Evolutionary conservation across 2,113 vertebrate species (phyloP), one percentile per base, ranked within the genome.

Genomic region (Dendrocopos noguchii): DNA sequence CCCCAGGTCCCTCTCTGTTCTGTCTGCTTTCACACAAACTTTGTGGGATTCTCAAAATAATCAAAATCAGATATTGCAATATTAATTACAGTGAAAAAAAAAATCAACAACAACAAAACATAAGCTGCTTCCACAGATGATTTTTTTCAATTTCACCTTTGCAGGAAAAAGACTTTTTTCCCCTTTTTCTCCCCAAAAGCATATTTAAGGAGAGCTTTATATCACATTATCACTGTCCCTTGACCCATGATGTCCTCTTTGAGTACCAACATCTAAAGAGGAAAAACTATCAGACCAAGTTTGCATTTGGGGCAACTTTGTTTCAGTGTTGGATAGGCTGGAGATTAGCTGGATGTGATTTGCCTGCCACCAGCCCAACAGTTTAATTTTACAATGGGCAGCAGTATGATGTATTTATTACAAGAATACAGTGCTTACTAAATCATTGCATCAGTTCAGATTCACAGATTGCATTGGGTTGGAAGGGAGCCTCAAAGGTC

Each of bases 31-130:
- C 33, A 39, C 11, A 25, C 73, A 93, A 88, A 68, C 10, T 72
- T 63, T 47, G 34, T 70, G 4, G 9, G 29, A 77, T 88, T 93
- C 75, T 93, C 73, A 88, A 95, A 93, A 94, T 90, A 87, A 5
- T 7, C 75, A 61, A 67, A 86, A 46, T 65, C 39, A 73, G 77
- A 87, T 68, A 74, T 16, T 22, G 22, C 88, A 78, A 80, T 80
- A 67, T 60, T 88, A 85, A 56, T 90, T 86, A 72, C 53, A 39
- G 34, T 57, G 24, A 31, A 67, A 76, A 82, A 67, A 56, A 28
- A 55, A 28, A 50, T 21, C 21, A 12, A 22, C 47, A 50, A 10
- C 47, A 50, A 50, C 21, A 29, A 10, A 56, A 0, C 8, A 14
- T 24, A 56, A 74, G 14, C 8, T 42, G 4, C 72, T 90, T 78